Percentiles rank a stretch among this genome's conserved stretches.
These are phyloP conservation scores for Proteles cristata DNA, from an alignment of 2,113 vertebrate species.

Conservation along the genomic window DNA sequence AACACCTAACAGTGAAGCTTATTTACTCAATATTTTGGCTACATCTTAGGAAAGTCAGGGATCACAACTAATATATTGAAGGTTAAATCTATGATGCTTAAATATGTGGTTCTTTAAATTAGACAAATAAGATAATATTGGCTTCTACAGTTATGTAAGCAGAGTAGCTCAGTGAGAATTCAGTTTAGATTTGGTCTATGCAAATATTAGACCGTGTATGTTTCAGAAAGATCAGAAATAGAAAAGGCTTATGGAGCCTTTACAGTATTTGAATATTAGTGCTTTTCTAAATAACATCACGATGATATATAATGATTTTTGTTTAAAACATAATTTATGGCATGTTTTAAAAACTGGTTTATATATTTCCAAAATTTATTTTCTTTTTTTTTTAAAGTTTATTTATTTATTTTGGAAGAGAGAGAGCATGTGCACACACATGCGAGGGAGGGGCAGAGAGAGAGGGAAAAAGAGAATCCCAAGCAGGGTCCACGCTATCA, in stretches of 20 bases:
- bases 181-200: not conserved
- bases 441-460: no score
- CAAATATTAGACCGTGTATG: conserved; percentile 23
- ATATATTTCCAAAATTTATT: not conserved
- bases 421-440: no score
- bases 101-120: conserved; percentile 24
- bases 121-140: conserved; percentile 12
- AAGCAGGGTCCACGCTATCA: no score
- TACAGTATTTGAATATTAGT: not conserved
- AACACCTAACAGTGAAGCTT: not conserved
- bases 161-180: not conserved
- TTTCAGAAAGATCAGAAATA: not conserved
- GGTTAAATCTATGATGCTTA: not conserved
- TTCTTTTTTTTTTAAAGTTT: not conserved
- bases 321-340: conserved; percentile 16
- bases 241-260: not conserved
- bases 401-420: no score
- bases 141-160: not conserved
- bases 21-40: not conserved
- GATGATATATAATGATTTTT: not conserved
- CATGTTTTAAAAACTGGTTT: not conserved
- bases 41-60: not conserved
- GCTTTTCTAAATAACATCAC: not conserved
- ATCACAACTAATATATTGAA: conserved; percentile 26
- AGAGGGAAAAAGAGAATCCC: no score